Evolutionary conservation across 2,888 invertebrate species (phyloP).

Genomic region (Girardia tigrina): DNA sequence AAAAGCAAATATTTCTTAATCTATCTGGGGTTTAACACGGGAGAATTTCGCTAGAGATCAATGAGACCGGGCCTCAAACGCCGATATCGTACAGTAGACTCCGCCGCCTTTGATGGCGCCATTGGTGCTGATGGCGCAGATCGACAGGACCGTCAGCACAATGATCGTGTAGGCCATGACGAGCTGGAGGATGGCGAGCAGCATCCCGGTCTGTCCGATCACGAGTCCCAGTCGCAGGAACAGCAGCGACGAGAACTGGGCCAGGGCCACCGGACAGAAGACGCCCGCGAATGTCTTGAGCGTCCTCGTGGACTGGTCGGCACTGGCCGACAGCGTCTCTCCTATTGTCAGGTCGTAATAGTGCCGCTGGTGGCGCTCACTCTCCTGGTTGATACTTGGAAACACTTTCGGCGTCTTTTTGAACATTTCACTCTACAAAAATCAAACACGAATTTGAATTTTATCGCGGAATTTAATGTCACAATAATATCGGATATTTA

Average conservation of each 20-base stretch:
- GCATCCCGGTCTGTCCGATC: constrained; percentile 83
- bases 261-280: constrained; percentile 88
- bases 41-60: too few relatives aligned
- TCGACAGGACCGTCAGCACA: constrained; percentile 80
- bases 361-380: neutral
- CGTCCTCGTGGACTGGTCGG: constrained; percentile 33
- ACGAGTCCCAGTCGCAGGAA: constrained; percentile 92
- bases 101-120: constrained; percentile 98
- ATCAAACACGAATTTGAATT: too few relatives aligned
- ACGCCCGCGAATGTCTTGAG: constrained; percentile 89
- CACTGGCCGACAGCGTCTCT: neutral
- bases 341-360: constrained; percentile 8
- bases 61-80: too few relatives aligned
- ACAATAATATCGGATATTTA: too few relatives aligned
- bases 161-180: constrained; percentile 84
- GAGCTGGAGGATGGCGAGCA: constrained; percentile 72
- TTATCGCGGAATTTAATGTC: too few relatives aligned
- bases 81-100: constrained; percentile 98
- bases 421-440: too few relatives aligned
- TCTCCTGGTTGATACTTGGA: neutral
- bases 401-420: too few relatives aligned
- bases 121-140: constrained; percentile 96
- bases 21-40: too few relatives aligned
- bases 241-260: constrained; percentile 95
- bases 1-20: too few relatives aligned